A percentile compares a stretch with the other conserved stretches of the same genome.
These are phyloP conservation scores for Ceratothoa steindachneri DNA, from an alignment of 2,888 invertebrate genomes.

Conservation along the genomic window DNA sequence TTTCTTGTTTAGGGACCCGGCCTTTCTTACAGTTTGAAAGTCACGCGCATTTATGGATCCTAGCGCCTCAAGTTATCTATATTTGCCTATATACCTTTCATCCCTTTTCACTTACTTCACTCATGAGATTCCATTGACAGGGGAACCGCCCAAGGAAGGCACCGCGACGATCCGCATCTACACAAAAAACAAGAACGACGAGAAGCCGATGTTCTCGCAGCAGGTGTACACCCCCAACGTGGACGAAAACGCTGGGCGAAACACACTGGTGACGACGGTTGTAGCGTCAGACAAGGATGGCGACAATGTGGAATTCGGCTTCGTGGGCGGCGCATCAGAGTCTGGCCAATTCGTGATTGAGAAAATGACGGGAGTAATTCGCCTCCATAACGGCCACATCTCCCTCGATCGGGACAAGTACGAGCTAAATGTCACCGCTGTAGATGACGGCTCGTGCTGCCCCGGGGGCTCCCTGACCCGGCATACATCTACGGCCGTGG, in stretches of 20 bases:
- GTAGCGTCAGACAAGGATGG: constrained; percentile 97
- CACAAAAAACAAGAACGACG: constrained; percentile 97
- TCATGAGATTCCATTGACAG: too few relatives aligned
- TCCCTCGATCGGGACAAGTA: constrained; percentile 88
- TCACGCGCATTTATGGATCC: too few relatives aligned
- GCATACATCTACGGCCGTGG: constrained; percentile 89
- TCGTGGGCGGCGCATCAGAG: constrained; percentile 75
- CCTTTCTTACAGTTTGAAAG: too few relatives aligned
- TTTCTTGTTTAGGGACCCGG: too few relatives aligned
- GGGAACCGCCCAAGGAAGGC: constrained; percentile 85
- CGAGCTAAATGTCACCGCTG: constrained; percentile 91
- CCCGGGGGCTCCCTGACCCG: constrained; percentile 74
- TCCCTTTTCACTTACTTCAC: not conserved
- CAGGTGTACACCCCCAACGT: constrained; percentile 95
- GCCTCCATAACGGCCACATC: constrained; percentile 79
- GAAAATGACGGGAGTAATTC: constrained; percentile 89
- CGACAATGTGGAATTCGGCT: constrained; percentile 85
- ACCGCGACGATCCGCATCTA: constrained; percentile 90
- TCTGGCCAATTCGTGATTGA: constrained; percentile 93
- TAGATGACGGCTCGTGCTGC: constrained; percentile 97
- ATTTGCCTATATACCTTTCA: not conserved
- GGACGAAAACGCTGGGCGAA: constrained; percentile 91
- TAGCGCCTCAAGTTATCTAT: too few relatives aligned
- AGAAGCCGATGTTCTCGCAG: constrained; percentile 92
- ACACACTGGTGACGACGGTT: constrained; percentile 90